A percentile compares a stretch with the other conserved stretches of the same genome.
Conservation (phyloP, 2,888 invertebrate genomes). For the Ochropleura leucogaster region DNA sequence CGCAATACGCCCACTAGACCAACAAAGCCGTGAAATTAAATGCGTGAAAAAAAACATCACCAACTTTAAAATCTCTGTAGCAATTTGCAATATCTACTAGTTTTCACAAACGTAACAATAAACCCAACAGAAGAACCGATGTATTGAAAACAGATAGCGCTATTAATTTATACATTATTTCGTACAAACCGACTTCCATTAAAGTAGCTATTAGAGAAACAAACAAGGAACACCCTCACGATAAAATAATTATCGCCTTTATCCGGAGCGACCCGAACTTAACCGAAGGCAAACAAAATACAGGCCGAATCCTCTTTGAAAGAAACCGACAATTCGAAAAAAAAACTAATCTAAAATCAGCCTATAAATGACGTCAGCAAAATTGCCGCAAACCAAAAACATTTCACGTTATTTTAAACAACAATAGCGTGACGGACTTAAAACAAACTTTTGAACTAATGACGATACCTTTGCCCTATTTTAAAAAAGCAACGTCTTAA, state of each 20-base stretch:
- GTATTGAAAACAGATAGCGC: constrained; percentile 73
- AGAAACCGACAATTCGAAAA: constrained; percentile 72
- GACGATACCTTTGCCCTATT: constrained; percentile 79
- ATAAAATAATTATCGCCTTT: constrained; percentile 90
- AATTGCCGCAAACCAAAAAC: constrained; percentile 74
- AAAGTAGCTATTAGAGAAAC: constrained; percentile 90
- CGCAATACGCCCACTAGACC: too few relatives aligned
- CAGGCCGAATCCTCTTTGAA: constrained; percentile 76
- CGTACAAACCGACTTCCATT: constrained; percentile 83
- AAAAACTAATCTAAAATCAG: constrained; percentile 84
- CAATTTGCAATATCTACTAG: constrained; percentile 12
- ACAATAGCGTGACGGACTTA: constrained; percentile 85
- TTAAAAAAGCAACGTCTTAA: constrained; percentile 73
- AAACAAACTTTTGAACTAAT: constrained; percentile 86
- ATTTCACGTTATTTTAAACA: constrained; percentile 79
- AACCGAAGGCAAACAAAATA: constrained; percentile 66
- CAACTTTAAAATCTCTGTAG: background rate
- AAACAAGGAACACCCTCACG: constrained; percentile 87
- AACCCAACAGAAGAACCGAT: constrained; percentile 67
- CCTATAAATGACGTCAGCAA: constrained; percentile 87
- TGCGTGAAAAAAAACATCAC: background rate
- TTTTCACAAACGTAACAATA: constrained; percentile 54
- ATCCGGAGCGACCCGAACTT: constrained; percentile 77
- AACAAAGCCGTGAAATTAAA: background rate
- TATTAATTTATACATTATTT: constrained; percentile 84